Conservation (phyloP, 2,888 invertebrate genomes). For the Parnassius apollo region DNA sequence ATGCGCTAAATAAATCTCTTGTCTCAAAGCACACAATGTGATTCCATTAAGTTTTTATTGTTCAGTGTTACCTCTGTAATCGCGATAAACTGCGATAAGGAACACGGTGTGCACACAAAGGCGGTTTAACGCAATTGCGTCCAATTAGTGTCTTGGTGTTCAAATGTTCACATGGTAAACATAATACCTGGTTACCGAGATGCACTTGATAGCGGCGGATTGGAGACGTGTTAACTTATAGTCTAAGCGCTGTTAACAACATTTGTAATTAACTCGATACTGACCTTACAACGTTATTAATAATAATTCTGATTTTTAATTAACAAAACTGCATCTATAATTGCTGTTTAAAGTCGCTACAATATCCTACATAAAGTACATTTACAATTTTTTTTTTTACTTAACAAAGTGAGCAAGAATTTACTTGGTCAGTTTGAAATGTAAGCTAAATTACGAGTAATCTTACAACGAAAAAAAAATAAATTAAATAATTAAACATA, state of each 20-base stretch:
- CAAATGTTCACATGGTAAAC: slow-evolving; percentile 71
- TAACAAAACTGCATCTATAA: no score
- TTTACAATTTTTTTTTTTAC: no score
- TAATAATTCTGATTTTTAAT: not conserved
- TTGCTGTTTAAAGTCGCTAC: no score
- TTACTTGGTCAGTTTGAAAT: no score
- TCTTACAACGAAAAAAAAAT: no score
- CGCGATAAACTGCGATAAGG: slow-evolving; percentile 51
- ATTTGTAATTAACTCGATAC: not conserved
- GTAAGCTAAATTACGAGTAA: no score
- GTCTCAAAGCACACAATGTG: slow-evolving; percentile 12
- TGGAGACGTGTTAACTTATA: slow-evolving; percentile 27
- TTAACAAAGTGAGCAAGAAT: no score
- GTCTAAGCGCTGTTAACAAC: slow-evolving; percentile 4
- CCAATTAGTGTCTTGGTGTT: slow-evolving; percentile 64
- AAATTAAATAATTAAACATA: no score
- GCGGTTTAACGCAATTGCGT: slow-evolving; percentile 56
- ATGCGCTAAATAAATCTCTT: slow-evolving; percentile 12
- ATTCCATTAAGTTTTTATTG: slow-evolving; percentile 45
- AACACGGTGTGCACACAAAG: slow-evolving; percentile 51
- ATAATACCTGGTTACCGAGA: slow-evolving; percentile 48
- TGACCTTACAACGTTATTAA: not conserved
- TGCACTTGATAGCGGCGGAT: slow-evolving; percentile 41
- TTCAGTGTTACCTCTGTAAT: slow-evolving; percentile 52
- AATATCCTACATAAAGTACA: no score